These are phyloP conservation scores for Lutjanus campechanus DNA, from an alignment of 2,797 vertebrate species.

Conservation along the genomic window DNA sequence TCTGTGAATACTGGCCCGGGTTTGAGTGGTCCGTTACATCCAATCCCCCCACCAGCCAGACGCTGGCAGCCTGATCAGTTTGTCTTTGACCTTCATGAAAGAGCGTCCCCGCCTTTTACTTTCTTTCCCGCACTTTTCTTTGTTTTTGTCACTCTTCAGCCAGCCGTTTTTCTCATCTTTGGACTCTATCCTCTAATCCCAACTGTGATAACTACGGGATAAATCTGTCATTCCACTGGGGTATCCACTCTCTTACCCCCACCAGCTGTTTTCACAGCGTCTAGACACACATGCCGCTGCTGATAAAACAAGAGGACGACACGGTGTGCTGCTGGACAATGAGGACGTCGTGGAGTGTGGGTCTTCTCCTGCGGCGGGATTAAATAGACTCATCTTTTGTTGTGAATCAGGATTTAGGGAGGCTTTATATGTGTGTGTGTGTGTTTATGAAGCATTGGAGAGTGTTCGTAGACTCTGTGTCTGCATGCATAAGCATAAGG, in stretches of 20 bases:
- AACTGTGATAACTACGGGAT: slow-evolving; percentile 77
- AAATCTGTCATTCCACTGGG: slow-evolving; percentile 67
- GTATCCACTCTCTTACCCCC: slow-evolving; percentile 59
- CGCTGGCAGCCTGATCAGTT: slow-evolving; percentile 11
- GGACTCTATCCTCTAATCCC: slow-evolving; percentile 71
- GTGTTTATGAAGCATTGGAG: slow-evolving; percentile 8
- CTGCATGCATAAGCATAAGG: neutral
- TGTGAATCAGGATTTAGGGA: slow-evolving; percentile 18
- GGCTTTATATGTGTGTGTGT: slow-evolving; percentile 7
- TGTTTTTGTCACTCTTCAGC: slow-evolving; percentile 47
- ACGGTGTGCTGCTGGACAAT: slow-evolving; percentile 63
- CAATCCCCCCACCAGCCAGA: slow-evolving; percentile 30
- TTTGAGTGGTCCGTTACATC: slow-evolving; percentile 3
- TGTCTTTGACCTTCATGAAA: slow-evolving; percentile 42
- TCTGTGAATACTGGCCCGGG: slow-evolving; percentile 34
- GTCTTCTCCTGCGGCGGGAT: slow-evolving; percentile 49
- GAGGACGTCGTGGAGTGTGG: slow-evolving; percentile 53
- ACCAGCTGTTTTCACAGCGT: slow-evolving; percentile 81
- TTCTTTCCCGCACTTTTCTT: slow-evolving; percentile 48
- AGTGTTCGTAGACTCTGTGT: neutral
- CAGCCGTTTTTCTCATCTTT: slow-evolving; percentile 54
- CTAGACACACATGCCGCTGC: slow-evolving; percentile 81
- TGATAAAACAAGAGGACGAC: slow-evolving; percentile 73
- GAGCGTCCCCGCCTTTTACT: neutral
- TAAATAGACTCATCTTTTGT: slow-evolving; percentile 36